phyloP scores from a whole-genome alignment of 2,113 vertebrate genomes.

The Solea senegalensis region DNA sequence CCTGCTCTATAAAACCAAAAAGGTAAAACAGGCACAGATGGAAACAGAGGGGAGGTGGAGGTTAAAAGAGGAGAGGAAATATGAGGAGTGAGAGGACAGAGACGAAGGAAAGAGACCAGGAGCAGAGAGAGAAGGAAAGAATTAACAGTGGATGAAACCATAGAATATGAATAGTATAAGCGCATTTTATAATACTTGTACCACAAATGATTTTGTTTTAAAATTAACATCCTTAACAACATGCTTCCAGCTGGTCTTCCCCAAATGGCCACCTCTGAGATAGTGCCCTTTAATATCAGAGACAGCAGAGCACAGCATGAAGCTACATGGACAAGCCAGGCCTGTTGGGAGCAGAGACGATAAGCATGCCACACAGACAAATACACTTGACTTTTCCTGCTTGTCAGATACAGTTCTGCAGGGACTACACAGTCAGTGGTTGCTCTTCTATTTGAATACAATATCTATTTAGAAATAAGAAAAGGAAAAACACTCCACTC shows the following conservation, averaged over 20 bases:
- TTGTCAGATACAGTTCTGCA: constrained; percentile 80
- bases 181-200: background rate
- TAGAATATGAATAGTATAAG: too few species aligned
- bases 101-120: too few species aligned
- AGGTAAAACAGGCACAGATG: too few species aligned
- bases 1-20: too few species aligned
- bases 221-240: constrained; percentile 58
- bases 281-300: constrained; percentile 85
- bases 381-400: constrained; percentile 85
- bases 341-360: constrained; percentile 84
- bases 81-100: too few species aligned
- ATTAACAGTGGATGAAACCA: too few species aligned
- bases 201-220: background rate
- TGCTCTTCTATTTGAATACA: constrained; percentile 87
- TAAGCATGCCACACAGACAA: constrained; percentile 84
- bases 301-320: constrained; percentile 79
- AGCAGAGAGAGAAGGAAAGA: too few species aligned
- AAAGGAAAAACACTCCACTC: constrained; percentile 60
- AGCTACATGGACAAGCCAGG: constrained; percentile 87
- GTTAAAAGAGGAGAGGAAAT: too few species aligned
- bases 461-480: constrained; percentile 78
- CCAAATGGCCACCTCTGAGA: constrained; percentile 79
- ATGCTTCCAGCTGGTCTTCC: constrained; percentile 68
- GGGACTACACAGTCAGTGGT: constrained; percentile 87
- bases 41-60: too few species aligned